phyloP scores from a whole-genome alignment of 2,113 vertebrate species.

The Sakesphorus luctuosus region DNA sequence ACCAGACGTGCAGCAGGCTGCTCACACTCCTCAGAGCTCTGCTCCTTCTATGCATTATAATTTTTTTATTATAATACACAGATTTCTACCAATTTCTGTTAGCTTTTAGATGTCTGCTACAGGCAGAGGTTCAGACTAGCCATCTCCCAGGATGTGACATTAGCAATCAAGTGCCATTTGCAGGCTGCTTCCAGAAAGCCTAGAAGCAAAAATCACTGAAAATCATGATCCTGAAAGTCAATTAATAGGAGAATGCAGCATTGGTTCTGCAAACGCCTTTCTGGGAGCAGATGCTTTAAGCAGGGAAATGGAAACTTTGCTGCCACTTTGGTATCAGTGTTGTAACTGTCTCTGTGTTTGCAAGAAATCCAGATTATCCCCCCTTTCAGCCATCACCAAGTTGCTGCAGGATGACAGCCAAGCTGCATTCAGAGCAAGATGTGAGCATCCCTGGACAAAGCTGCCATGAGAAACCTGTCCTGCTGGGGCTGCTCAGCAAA shows the following conservation, averaged over 20 bases:
- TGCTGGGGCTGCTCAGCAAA: neutral
- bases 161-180: slow-evolving; percentile 18
- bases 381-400: neutral
- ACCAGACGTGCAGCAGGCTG: neutral
- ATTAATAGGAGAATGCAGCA: neutral
- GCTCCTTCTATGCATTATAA: neutral
- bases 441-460: neutral
- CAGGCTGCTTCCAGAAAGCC: neutral
- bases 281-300: neutral
- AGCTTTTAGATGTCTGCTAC: neutral
- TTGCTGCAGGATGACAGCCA: neutral
- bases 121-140: neutral
- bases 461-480: neutral
- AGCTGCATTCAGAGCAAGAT: neutral
- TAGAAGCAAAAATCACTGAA: neutral
- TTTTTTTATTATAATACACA: neutral
- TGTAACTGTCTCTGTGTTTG: neutral
- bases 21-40: neutral
- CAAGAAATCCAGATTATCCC: neutral
- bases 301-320: neutral
- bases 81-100: neutral
- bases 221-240: neutral
- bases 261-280: neutral
- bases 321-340: neutral
- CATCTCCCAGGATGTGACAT: neutral